Base-by-base conservation (phyloP, 2,888 invertebrate genomes). In the Leptopilina myrica region DNA sequence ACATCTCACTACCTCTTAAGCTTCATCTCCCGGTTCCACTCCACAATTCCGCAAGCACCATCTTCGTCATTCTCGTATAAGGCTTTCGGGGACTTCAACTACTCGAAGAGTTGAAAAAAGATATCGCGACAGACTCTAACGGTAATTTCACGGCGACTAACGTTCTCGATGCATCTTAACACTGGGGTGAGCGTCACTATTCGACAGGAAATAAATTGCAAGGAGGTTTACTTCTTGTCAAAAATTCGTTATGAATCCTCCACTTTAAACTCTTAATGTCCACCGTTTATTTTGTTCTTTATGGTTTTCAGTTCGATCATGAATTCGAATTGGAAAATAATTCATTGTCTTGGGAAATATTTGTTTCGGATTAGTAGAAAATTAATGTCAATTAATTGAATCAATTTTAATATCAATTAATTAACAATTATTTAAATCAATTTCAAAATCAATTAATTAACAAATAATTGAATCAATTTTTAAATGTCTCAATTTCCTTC, bases 81-180 rank as follows among this genome's bases (percentile, higher is more conserved):
- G 77, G 78, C 79, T 81, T 80, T 79, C 78, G 65, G 65, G 79
- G 78, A 79, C 78, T 84, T 77, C 65, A 49, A 67, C 67, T 76
- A 49, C 8, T 43, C 8, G 46, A 76, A 79, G 79, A 82, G 77
- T 80, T 73, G 56, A 33, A 56, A 33, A 33, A 73, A 73, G 53
- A 73, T 73, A 84, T 83, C 84, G 81, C 76, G 81, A 85, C 80
- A 80, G 81, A 83, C 82, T 85, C 83, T 78, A 84, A 59, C 80
- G 85, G 86, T 87, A 88, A 90, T 89, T 89, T 89, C 87, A 88
- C 88, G 87, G 85, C 84, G 86, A 86, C 86, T 89, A 86, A 84
- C 87, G 33, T 33, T 82, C 84, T 79, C 82, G 87, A 85, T 86
- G 85, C 87, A 86, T 88, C 88, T 87, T 84, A 85, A 33, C 3